Evolutionary conservation across 2,113 vertebrate species (phyloP).

Genomic region (Aegithalos caudatus): DNA sequence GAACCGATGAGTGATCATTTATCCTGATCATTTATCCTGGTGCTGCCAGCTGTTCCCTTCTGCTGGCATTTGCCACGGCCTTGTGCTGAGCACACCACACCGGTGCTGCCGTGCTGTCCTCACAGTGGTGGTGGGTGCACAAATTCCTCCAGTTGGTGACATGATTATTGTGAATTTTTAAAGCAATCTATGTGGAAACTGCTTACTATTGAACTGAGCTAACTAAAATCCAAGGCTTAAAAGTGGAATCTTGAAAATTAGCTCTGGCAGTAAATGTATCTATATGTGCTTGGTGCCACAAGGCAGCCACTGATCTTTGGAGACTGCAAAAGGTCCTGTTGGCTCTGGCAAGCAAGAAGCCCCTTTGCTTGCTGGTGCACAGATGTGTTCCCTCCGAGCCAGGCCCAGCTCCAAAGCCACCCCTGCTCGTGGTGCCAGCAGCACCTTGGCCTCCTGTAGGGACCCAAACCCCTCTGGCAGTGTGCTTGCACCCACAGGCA

Average conservation of each 20-base stretch:
- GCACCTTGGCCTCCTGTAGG: background rate
- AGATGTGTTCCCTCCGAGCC: accelerated
- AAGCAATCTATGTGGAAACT: background rate
- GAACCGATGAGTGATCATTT: background rate
- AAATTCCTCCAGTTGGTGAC: background rate
- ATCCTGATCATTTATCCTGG: background rate
- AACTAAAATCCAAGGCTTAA: background rate
- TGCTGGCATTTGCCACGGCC: background rate
- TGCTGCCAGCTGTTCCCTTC: background rate
- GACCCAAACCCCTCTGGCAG: background rate
- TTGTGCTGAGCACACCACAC: background rate
- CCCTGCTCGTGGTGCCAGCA: background rate
- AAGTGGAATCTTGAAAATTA: background rate
- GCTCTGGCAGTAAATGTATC: background rate
- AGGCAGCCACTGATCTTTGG: background rate
- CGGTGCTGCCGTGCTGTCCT: background rate
- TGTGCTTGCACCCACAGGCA: accelerated
- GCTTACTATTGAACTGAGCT: background rate
- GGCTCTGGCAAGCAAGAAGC: background rate
- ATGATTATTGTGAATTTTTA: background rate
- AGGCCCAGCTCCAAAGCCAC: background rate
- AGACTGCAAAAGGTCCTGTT: background rate
- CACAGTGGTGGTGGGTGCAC: background rate
- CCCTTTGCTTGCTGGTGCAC: background rate
- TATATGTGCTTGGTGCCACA: background rate